Percentiles rank a stretch among this genome's conserved stretches.
These are phyloP conservation scores for Harpalus rubripes DNA, from an alignment of 2,888 invertebrate species.

Conservation along the genomic window DNA sequence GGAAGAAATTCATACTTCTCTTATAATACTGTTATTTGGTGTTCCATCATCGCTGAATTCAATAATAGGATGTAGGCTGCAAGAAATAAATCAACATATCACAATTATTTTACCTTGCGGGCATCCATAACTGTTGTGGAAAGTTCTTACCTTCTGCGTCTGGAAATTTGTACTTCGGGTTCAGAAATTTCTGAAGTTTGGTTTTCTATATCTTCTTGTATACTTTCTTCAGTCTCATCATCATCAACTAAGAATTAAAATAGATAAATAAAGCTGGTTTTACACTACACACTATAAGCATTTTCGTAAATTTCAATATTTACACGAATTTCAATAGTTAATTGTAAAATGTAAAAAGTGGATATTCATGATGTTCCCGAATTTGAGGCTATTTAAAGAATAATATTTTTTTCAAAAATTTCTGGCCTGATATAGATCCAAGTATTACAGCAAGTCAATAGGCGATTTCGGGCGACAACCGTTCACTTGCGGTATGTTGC, in stretches of 20 bases:
- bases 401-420: too few species aligned
- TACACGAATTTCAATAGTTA: too few species aligned
- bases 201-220: neutral
- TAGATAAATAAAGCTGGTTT: neutral
- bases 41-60: slow-evolving; percentile 14
- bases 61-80: neutral
- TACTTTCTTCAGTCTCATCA: slow-evolving; percentile 25
- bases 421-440: too few species aligned
- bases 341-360: too few species aligned
- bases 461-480: too few species aligned
- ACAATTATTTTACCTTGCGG: neutral
- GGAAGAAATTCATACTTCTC: slow-evolving; percentile 10
- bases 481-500: too few species aligned
- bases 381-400: too few species aligned
- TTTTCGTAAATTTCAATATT: too few species aligned
- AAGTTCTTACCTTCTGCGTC: neutral
- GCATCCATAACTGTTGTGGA: too few species aligned
- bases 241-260: slow-evolving; percentile 1
- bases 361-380: too few species aligned
- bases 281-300: neutral
- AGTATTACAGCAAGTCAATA: too few species aligned
- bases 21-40: slow-evolving; percentile 3
- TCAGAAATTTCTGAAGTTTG: neutral
- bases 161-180: neutral
- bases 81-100: neutral